phyloP scores from a whole-genome alignment of 2,797 vertebrate species.

The Melanotaenia pygmaea region DNA sequence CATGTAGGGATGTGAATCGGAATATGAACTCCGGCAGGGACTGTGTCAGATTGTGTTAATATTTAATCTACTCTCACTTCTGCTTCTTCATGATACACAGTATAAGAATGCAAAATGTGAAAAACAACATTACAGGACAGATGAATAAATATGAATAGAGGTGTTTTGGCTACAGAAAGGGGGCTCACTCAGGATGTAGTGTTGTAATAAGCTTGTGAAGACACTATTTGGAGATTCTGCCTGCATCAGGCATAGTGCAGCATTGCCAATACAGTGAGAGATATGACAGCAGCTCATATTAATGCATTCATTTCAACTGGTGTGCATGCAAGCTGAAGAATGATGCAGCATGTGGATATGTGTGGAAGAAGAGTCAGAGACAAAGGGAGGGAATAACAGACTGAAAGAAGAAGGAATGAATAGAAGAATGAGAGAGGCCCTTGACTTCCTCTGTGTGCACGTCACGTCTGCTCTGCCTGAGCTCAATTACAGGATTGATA shows the following conservation, averaged over 20 bases:
- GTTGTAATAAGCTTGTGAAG: conserved; percentile 43
- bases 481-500: conserved; percentile 87
- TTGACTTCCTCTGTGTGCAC: conserved; percentile 78
- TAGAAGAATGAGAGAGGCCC: conserved; percentile 43
- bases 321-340: conserved; percentile 61
- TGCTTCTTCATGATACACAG: conserved; percentile 72
- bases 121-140: conserved; percentile 50
- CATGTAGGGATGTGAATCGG: conserved; percentile 89
- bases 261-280: conserved; percentile 30
- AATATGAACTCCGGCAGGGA: conserved; percentile 66
- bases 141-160: conserved; percentile 58
- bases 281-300: conserved; percentile 57
- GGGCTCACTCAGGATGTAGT: conserved; percentile 31
- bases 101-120: conserved; percentile 41
- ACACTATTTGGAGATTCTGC: conserved; percentile 43
- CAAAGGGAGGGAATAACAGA: conserved; percentile 29
- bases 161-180: conserved; percentile 35
- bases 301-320: conserved; percentile 67
- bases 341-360: background rate
- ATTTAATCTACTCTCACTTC: conserved; percentile 85
- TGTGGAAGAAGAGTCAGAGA: conserved; percentile 1
- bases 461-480: conserved; percentile 81
- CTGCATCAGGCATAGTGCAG: conserved; percentile 21
- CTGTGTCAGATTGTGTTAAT: conserved; percentile 91
- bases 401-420: conserved; percentile 31